A percentile compares a stretch with the other conserved stretches of the same genome.
Conservation (phyloP, 2,113 vertebrate genomes). For the Beaufortia kweichowensis region DNA sequence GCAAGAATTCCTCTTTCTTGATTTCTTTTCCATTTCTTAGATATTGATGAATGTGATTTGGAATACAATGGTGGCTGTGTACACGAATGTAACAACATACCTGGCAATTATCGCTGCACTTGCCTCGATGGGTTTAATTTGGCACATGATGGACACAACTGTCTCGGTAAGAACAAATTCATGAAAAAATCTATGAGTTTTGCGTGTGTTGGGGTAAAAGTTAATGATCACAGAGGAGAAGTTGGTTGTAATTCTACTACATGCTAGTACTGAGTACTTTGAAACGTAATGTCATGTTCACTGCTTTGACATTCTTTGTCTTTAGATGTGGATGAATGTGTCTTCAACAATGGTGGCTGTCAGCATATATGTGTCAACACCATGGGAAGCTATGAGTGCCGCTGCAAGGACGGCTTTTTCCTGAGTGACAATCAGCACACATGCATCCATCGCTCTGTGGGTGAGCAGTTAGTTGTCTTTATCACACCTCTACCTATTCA, state of each 20-base stretch:
- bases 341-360: constrained; percentile 94
- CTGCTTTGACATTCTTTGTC: constrained; percentile 45
- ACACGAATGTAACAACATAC: constrained; percentile 96
- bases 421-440: constrained; percentile 98
- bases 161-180: constrained; percentile 84
- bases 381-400: constrained; percentile 95
- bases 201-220: background rate
- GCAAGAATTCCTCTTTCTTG: constrained; percentile 57
- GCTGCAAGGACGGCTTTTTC: constrained; percentile 93
- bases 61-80: constrained; percentile 95
- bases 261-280: background rate
- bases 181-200: background rate
- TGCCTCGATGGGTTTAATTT: constrained; percentile 96
- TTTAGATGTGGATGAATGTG: constrained; percentile 90
- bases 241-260: background rate
- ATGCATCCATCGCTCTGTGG: constrained; percentile 94
- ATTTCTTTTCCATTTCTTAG: constrained; percentile 75
- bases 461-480: constrained; percentile 69
- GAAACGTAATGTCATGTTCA: background rate
- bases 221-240: background rate
- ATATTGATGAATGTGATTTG: constrained; percentile 92
- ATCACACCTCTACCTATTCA: background rate
- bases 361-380: constrained; percentile 92
- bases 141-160: constrained; percentile 96
- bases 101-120: constrained; percentile 95